Percentiles rank a stretch among this genome's conserved stretches.
phyloP scores from a whole-genome alignment of 2,888 invertebrate species.

The Brenthis ino region DNA sequence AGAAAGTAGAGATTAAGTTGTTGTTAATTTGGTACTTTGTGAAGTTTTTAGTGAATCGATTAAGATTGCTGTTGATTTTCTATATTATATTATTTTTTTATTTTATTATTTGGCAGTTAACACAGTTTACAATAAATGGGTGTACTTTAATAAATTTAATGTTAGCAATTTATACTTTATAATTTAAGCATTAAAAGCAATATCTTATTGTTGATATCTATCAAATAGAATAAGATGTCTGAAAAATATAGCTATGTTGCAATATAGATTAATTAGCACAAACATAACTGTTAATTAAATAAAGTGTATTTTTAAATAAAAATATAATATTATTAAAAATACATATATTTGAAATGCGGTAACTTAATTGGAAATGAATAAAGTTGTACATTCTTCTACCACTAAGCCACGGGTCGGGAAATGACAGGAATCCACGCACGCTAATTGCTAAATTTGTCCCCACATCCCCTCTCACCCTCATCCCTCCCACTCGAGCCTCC shows the following conservation, averaged over 20 bases:
- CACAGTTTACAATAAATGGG: no score
- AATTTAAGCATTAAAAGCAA: no score
- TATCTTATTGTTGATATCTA: no score
- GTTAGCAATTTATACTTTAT: no score
- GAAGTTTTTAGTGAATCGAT: not conserved
- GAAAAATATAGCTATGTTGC: no score
- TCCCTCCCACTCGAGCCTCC: slow-evolving; percentile 20
- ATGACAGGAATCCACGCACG: slow-evolving; percentile 56
- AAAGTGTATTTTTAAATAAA: not conserved
- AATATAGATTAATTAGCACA: no score
- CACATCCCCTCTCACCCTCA: slow-evolving; percentile 23
- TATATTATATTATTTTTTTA: no score
- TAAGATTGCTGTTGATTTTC: not conserved
- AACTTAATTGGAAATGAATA: slow-evolving; percentile 32
- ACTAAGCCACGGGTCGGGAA: slow-evolving; percentile 51
- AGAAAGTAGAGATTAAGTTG: not conserved
- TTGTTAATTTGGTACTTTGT: not conserved
- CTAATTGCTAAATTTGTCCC: slow-evolving; percentile 69
- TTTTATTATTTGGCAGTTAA: no score
- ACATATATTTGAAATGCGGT: slow-evolving; percentile 2
- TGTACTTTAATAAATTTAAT: no score
- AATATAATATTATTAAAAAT: slow-evolving; percentile 2
- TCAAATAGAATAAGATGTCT: no score
- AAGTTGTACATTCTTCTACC: slow-evolving; percentile 39
- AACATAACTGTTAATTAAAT: no score